Percentiles rank a stretch among this genome's conserved stretches.
These are phyloP conservation scores for Chesias legatella DNA, from an alignment of 2,888 invertebrate genomes.

Conservation along the genomic window DNA sequence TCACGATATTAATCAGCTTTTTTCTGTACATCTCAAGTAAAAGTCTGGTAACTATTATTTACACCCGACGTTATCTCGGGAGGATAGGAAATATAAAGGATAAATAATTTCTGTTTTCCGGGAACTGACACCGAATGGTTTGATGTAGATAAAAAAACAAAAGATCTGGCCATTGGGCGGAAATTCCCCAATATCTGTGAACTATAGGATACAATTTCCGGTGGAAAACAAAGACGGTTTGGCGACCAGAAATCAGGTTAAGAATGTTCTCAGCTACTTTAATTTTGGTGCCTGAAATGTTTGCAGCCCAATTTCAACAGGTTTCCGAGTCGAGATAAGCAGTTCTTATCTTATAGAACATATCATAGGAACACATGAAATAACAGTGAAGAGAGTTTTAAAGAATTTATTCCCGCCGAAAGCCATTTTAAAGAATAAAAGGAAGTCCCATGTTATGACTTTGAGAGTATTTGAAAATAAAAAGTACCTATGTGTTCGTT, in stretches of 20 bases:
- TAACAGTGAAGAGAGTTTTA: too few species aligned
- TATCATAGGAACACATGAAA: too few species aligned
- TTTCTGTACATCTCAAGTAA: conserved; percentile 5
- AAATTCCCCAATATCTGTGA: conserved; percentile 32
- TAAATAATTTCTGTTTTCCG: conserved; percentile 36
- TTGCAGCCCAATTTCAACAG: conserved; percentile 2
- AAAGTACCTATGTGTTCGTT: too few species aligned
- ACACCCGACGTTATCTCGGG: conserved; percentile 2
- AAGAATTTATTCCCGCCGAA: too few species aligned
- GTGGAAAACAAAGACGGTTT: conserved; percentile 30
- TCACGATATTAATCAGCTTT: conserved; percentile 10
- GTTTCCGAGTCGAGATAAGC: too few species aligned
- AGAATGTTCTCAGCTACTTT: conserved; percentile 24
- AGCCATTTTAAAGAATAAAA: too few species aligned
- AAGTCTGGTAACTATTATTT: conserved; percentile 14
- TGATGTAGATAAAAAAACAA: conserved; percentile 33
- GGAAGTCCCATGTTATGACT: too few species aligned
- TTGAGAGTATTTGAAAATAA: too few species aligned
- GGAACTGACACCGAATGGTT: conserved; percentile 33
- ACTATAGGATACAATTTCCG: conserved; percentile 38
- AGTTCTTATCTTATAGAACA: too few species aligned
- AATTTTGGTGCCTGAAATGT: conserved; percentile 11
- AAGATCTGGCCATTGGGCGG: conserved; percentile 21
- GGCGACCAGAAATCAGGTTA: conserved; percentile 30
- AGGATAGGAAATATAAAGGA: conserved; percentile 22